Conservation (phyloP, 2,888 invertebrate species). For the Standfussiana lucernea region DNA sequence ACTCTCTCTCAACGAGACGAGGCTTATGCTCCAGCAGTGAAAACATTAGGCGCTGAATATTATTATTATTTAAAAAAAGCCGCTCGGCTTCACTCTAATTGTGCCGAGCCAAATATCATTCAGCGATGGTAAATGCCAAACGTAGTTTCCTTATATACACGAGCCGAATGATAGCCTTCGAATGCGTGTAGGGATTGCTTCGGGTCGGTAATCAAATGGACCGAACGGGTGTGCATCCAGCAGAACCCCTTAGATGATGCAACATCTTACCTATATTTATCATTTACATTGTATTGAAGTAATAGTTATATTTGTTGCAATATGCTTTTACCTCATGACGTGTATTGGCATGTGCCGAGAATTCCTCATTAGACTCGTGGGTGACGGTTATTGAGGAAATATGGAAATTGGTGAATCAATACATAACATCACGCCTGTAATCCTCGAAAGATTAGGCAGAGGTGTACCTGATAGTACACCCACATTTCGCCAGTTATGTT, state of each 20-base stretch:
- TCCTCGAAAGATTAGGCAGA: too few relatives aligned
- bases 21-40: too few relatives aligned
- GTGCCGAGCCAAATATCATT: neutral
- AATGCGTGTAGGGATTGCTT: neutral
- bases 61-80: neutral
- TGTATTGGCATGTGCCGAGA: slow-evolving; percentile 14
- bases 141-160: neutral
- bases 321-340: slow-evolving; percentile 41
- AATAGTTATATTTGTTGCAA: slow-evolving; percentile 33
- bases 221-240: neutral
- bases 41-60: too few relatives aligned
- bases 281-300: slow-evolving; percentile 41
- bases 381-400: slow-evolving; percentile 2
- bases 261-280: slow-evolving; percentile 28
- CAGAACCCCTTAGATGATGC: slow-evolving; percentile 9
- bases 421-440: too few relatives aligned
- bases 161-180: neutral
- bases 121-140: neutral
- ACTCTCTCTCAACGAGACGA: neutral
- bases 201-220: neutral
- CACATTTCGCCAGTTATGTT: too few relatives aligned
- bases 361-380: slow-evolving; percentile 33
- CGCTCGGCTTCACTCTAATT: neutral
- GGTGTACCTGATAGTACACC: too few relatives aligned
- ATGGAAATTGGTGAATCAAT: neutral